phyloP scores from a whole-genome alignment of 2,888 invertebrate genomes.

The Monopis laevigella region DNA sequence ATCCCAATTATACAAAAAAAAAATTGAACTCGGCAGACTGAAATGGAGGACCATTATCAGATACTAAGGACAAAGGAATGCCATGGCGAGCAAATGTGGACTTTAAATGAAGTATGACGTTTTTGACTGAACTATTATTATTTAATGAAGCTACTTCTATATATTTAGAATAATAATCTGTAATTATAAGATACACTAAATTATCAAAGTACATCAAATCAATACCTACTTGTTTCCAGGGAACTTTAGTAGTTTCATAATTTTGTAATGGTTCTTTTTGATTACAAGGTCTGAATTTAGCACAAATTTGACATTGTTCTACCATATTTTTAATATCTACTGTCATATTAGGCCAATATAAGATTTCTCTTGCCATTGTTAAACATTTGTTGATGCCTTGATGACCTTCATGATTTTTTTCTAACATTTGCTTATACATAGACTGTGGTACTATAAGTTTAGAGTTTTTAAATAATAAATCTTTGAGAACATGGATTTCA shows the following conservation, averaged over 20 bases:
- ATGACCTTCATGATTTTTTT: slow-evolving; percentile 5
- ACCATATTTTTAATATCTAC: slow-evolving; percentile 7
- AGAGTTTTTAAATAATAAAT: background rate
- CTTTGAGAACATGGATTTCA: background rate
- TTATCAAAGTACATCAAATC: slow-evolving; percentile 16
- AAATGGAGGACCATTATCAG: slow-evolving; percentile 22
- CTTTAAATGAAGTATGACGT: slow-evolving; percentile 17
- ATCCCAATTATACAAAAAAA: slow-evolving; percentile 18
- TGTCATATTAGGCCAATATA: slow-evolving; percentile 10
- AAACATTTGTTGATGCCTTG: slow-evolving; percentile 8
- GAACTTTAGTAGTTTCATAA: background rate
- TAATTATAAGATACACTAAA: no score
- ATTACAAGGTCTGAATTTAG: slow-evolving; percentile 4
- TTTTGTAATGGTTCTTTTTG: background rate
- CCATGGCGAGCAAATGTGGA: slow-evolving; percentile 20
- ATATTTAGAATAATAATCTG: slow-evolving; percentile 23
- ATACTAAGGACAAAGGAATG: slow-evolving; percentile 18
- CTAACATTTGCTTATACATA: slow-evolving; percentile 7
- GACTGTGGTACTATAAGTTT: background rate
- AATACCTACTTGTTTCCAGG: slow-evolving; percentile 10
- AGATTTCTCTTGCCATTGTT: slow-evolving; percentile 3
- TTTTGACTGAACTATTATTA: slow-evolving; percentile 16
- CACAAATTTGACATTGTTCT: slow-evolving; percentile 8
- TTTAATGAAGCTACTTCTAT: slow-evolving; percentile 20
- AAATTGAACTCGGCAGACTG: slow-evolving; percentile 16